Evolutionary conservation across 2,113 vertebrate genomes (phyloP), one percentile per base, ranked within the genome.

Genomic region (Ardeotis arabs): DNA sequence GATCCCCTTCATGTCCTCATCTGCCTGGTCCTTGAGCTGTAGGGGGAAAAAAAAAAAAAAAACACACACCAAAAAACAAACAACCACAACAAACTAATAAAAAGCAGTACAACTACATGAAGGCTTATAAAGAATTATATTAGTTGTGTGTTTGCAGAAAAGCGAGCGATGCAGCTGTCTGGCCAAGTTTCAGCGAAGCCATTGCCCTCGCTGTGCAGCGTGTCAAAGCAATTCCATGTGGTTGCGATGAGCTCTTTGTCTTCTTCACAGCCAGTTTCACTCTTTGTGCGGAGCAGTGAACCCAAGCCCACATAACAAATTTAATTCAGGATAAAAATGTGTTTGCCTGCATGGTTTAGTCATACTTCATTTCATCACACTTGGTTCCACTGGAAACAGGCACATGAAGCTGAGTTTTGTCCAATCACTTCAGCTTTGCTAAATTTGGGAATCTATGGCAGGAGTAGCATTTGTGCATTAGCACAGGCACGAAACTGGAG

Each of bases 241-340:
- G 41, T 25, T 16, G 2, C 2, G 84, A 89, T 7, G 39, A 78
- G 84, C 47, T 67, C 83, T 93, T 93, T 87, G 93, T 89, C 81
- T 60, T 39, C 81, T 91, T 74, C 92, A 70, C 90, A 91, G 93
- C 41, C 74, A 87, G 81, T 63, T 91, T 94, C 84, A 63, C 56
- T 58, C 84, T 89, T 83, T 37, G 50, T 84, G 81, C 10, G 21
- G 3, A 72, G 81, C 66, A n/a, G 2, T 2, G 52, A 94, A 44
- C 64, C 84, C 75, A 24, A 89, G 73, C 60, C 76, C 84, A 52
- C 87, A 50, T 49, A 47, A 47, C 37, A 97, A 62, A 93, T 55
- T 87, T 31, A 82, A 67, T 67, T 75, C 66, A 23, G 52, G 77
- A 59, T 44, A 31, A 63, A 87, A 84, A 62, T 17, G 60, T 4